A percentile compares a stretch with the other conserved stretches of the same genome.
These are phyloP conservation scores for Steinernema feltiae DNA, from an alignment of 1,140 invertebrate genomes.

Conservation along the genomic window DNA sequence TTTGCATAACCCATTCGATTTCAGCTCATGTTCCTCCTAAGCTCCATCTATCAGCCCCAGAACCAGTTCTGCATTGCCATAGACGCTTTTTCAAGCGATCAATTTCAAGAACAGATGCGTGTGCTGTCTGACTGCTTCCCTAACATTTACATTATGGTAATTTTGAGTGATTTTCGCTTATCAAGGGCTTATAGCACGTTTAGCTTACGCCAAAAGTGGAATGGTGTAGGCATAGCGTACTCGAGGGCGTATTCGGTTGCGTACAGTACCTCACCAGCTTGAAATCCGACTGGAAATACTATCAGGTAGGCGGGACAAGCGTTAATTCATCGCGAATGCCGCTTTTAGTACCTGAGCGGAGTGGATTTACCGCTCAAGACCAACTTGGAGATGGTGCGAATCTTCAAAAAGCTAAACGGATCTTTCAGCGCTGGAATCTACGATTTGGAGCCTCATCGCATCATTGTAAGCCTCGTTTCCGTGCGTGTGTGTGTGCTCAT, in stretches of 20 bases:
- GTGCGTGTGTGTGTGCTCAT: too few species aligned
- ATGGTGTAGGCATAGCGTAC: not conserved
- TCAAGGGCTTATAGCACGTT: not conserved
- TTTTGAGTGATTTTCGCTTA: not conserved
- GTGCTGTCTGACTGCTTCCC: conserved; percentile 28
- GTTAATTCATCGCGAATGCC: not conserved
- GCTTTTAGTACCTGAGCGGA: conserved; percentile 20
- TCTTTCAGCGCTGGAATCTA: conserved; percentile 22
- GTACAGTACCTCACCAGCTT: too few species aligned
- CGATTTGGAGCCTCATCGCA: not conserved
- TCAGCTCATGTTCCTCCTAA: conserved; percentile 27
- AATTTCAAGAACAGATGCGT: conserved; percentile 20
- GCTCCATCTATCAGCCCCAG: conserved; percentile 34
- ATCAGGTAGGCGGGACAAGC: conserved; percentile 1
- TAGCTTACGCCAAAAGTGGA: conserved; percentile 10
- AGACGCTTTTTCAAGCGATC: conserved; percentile 17
- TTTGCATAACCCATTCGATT: too few species aligned
- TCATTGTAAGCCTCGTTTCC: not conserved
- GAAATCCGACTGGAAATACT: conserved; percentile 20
- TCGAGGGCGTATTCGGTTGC: conserved; percentile 17
- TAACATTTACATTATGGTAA: conserved; percentile 30
- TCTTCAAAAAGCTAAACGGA: too few species aligned
- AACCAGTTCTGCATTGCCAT: conserved; percentile 38
- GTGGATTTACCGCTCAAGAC: conserved; percentile 23
- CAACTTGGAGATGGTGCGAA: too few species aligned